These are phyloP conservation scores for Okamejei kenojei DNA, from an alignment of 2,797 vertebrate species.

Conservation along the genomic window DNA sequence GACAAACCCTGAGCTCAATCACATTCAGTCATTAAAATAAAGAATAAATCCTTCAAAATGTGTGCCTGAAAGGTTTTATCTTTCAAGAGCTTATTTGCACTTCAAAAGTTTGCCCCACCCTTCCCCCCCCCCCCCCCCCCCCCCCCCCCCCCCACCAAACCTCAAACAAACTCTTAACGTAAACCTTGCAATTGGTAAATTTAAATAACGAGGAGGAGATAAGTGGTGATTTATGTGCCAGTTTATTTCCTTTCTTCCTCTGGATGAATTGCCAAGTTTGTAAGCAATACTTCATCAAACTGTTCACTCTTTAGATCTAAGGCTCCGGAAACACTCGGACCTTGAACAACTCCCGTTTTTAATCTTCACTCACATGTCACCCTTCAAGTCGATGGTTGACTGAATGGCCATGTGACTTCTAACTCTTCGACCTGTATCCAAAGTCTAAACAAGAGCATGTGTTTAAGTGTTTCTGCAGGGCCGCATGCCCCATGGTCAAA, in stretches of 20 bases:
- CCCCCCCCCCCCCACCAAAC: background rate
- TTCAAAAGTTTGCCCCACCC: conserved; percentile 56
- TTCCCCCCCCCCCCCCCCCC: background rate
- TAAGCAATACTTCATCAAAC: conserved; percentile 42
- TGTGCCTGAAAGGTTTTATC: conserved; percentile 63
- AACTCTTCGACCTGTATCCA: conserved; percentile 10
- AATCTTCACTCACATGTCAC: conserved; percentile 31
- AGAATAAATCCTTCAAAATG: conserved; percentile 65
- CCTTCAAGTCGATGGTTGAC: conserved; percentile 23
- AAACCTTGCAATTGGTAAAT: conserved; percentile 63
- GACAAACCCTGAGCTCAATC: conserved; percentile 39
- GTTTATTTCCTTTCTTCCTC: conserved; percentile 52
- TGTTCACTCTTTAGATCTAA: conserved; percentile 36
- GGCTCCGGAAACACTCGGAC: conserved; percentile 29
- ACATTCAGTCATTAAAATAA: conserved; percentile 50
- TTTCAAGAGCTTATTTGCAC: conserved; percentile 66
- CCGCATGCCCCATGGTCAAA: conserved; percentile 37
- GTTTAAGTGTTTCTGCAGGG: conserved; percentile 36
- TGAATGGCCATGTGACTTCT: conserved; percentile 31
- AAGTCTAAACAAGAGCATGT: conserved; percentile 34
- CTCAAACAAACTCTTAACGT: conserved; percentile 51
- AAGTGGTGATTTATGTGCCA: conserved; percentile 61
- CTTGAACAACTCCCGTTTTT: conserved; percentile 41
- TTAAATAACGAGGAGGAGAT: conserved; percentile 60
- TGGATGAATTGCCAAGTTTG: conserved; percentile 58